A percentile compares a stretch with the other conserved stretches of the same genome.
phyloP scores from a whole-genome alignment of 1,140 invertebrate genomes.

The Platorchestia sp. region DNA sequence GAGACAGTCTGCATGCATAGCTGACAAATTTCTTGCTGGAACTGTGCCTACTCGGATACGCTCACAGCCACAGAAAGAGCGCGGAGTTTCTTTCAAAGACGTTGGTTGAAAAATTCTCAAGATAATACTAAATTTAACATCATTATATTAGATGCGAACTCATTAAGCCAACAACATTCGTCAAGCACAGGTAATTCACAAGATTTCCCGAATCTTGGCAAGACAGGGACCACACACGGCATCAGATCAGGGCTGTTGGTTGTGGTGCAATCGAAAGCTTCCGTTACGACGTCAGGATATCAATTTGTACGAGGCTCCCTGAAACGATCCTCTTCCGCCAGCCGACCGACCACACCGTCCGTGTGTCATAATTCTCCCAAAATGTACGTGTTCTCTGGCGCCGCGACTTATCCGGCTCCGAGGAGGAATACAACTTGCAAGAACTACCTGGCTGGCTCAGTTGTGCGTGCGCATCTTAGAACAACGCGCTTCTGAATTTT shows the following conservation, averaged over 20 bases:
- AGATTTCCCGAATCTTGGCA: neutral
- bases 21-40: neutral
- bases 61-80: neutral
- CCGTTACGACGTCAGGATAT: constrained; percentile 48
- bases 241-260: constrained; percentile 14
- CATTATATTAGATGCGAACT: neutral
- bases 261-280: constrained; percentile 50
- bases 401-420: neutral
- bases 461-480: neutral
- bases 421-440: neutral
- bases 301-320: constrained; percentile 21
- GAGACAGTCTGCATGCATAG: neutral
- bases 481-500: neutral
- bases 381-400: constrained; percentile 13
- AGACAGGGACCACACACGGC: neutral
- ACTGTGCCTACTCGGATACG: neutral
- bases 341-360: neutral
- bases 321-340: constrained; percentile 34
- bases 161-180: neutral
- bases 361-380: neutral
- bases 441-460: neutral
- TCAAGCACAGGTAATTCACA: neutral
- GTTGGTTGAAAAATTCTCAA: neutral
- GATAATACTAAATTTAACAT: neutral
- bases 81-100: neutral